Conservation (phyloP, 2,113 vertebrate species). For the Antechinus flavipes region DNA sequence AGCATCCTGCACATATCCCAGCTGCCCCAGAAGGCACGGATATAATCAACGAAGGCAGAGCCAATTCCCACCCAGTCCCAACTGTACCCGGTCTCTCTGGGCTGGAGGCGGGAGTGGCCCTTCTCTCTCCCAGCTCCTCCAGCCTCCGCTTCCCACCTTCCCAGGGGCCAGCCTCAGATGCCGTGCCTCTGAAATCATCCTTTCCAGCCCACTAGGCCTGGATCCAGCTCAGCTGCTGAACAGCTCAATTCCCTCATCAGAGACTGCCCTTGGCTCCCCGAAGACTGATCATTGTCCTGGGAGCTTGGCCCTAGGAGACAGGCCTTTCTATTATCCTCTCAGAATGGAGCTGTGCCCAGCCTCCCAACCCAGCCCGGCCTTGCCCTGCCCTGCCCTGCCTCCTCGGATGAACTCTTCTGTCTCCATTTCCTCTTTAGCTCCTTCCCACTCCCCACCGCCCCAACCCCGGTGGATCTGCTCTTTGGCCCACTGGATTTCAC, state of each 20-base stretch:
- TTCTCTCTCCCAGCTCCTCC: constrained; percentile 53
- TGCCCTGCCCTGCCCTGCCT: neutral
- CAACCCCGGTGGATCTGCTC: neutral
- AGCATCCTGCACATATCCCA: constrained; percentile 58
- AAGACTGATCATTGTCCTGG: constrained; percentile 62
- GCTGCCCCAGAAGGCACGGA: constrained; percentile 35
- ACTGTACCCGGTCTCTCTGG: constrained; percentile 41
- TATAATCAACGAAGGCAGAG: constrained; percentile 59
- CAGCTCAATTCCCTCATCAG: constrained; percentile 40
- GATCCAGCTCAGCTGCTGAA: constrained; percentile 47
- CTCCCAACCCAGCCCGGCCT: neutral
- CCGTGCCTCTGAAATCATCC: constrained; percentile 75
- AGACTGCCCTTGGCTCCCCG: constrained; percentile 68
- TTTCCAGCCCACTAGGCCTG: constrained; percentile 52
- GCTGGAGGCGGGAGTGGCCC: constrained; percentile 33
- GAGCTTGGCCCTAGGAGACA: constrained; percentile 70
- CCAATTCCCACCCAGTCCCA: neutral
- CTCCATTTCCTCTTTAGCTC: constrained; percentile 10
- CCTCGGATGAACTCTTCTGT: neutral
- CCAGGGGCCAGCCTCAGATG: constrained; percentile 51
- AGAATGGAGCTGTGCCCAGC: constrained; percentile 63
- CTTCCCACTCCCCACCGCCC: neutral
- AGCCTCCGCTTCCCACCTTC: constrained; percentile 57
- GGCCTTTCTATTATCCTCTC: constrained; percentile 76
- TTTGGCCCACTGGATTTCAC: neutral